These are phyloP conservation scores for Psettodes erumei DNA, from an alignment of 2,113 vertebrate species.

Conservation along the genomic window DNA sequence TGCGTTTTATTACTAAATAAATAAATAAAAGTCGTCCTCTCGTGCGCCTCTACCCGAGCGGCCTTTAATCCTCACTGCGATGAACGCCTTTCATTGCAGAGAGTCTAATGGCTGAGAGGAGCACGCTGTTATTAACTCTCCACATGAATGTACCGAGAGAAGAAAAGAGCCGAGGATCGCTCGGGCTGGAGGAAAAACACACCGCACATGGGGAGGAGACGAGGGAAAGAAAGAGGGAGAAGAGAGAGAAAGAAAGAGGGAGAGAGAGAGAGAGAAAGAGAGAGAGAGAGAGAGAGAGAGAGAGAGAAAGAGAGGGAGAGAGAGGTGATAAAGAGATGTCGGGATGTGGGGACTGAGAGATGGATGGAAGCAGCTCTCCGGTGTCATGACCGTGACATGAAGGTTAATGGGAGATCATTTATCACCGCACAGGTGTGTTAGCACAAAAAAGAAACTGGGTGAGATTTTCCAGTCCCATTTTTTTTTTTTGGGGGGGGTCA, in stretches of 20 bases:
- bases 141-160: not conserved
- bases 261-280: not conserved
- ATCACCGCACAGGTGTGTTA: conserved; percentile 47
- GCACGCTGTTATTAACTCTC: conserved; percentile 1
- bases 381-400: conserved; percentile 57
- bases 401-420: conserved; percentile 68
- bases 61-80: conserved; percentile 49
- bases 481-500: too few species aligned
- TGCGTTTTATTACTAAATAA: conserved; percentile 38
- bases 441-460: not conserved
- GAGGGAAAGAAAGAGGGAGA: too few species aligned
- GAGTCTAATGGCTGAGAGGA: conserved; percentile 25
- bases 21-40: conserved; percentile 21
- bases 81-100: conserved; percentile 36
- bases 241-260: not conserved
- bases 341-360: conserved; percentile 48
- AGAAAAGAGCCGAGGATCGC: too few species aligned
- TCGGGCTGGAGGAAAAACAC: too few species aligned
- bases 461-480: not conserved
- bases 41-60: conserved; percentile 26
- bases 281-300: not conserved
- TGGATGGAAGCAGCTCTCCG: conserved; percentile 53
- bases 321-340: conserved; percentile 52
- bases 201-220: too few species aligned
- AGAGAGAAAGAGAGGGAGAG: conserved; percentile 15